Percentiles rank a stretch among this genome's conserved stretches.
Evolutionary conservation across 2,113 vertebrate genomes (phyloP).

Genomic region (Poicephalus gulielmi): DNA sequence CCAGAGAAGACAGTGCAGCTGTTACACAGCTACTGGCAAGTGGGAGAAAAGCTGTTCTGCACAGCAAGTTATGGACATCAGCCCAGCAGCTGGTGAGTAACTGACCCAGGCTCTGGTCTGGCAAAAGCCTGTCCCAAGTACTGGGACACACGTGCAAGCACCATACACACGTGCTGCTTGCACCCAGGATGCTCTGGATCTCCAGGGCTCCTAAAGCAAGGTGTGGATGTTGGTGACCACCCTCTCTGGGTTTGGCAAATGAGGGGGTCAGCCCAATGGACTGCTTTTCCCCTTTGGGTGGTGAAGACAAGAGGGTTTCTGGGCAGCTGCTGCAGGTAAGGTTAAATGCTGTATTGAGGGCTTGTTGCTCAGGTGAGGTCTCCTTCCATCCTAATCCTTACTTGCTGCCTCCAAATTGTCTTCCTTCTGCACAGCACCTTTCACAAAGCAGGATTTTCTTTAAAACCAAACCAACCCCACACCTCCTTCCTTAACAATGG

Average conservation of each 20-base stretch:
- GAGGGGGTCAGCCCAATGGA: not conserved
- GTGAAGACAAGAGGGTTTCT: not conserved
- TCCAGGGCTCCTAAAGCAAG: not conserved
- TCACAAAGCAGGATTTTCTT: not conserved
- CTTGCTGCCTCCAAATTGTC: not conserved
- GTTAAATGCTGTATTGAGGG: accelerated
- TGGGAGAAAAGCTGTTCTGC: not conserved
- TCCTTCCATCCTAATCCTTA: not conserved
- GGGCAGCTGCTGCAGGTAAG: not conserved
- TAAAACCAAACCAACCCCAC: not conserved
- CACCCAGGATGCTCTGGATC: no score
- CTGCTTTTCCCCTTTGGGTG: not conserved
- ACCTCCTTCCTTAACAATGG: not conserved
- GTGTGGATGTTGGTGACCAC: not conserved
- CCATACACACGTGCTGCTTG: accelerated
- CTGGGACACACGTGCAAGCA: not conserved
- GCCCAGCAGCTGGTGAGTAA: conserved; percentile 5
- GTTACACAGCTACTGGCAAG: not conserved
- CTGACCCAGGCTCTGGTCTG: not conserved
- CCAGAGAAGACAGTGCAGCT: not conserved
- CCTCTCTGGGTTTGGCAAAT: not conserved
- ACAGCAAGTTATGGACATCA: not conserved
- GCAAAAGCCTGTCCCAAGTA: not conserved
- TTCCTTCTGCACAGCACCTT: not conserved
- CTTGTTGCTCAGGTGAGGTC: not conserved